Evolutionary conservation across 2,888 invertebrate genomes (phyloP).

Genomic region (Chaitophorus viminalis): DNA sequence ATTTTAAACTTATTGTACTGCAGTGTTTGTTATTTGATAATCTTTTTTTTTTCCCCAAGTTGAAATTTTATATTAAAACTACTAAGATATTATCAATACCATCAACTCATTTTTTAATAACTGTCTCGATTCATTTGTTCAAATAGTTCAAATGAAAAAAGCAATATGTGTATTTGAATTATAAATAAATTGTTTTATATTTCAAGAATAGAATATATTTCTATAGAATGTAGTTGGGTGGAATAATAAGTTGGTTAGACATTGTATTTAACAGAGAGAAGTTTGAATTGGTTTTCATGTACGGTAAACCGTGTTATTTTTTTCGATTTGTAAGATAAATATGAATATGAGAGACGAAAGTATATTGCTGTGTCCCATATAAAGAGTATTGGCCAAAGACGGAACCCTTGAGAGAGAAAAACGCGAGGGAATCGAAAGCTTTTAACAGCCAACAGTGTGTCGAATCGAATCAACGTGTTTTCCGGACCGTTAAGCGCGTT

Average conservation of each 20-base stretch:
- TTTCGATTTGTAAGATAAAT: constrained; percentile 38
- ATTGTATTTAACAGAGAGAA: neutral
- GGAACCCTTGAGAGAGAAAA: constrained; percentile 39
- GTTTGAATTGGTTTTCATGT: neutral
- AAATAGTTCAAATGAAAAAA: no score
- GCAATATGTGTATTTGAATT: no score
- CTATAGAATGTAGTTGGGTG: no score
- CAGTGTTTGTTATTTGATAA: neutral
- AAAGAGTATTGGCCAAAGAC: neutral
- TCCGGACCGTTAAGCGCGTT: constrained; percentile 41
- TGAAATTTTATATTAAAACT: no score
- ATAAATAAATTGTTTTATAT: no score
- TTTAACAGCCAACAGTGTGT: constrained; percentile 57
- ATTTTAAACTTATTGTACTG: no score
- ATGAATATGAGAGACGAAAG: neutral
- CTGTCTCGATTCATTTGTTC: no score
- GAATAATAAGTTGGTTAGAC: neutral
- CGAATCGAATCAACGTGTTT: constrained; percentile 59
- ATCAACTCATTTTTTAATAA: no score
- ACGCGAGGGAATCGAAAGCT: constrained; percentile 52
- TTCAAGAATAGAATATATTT: no score
- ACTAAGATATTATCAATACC: no score
- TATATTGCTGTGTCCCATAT: neutral
- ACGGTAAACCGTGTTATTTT: neutral
- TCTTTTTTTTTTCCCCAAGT: no score